Base-by-base conservation (phyloP, 2,797 vertebrate genomes). In the Mormyrus hasselquistii region DNA sequence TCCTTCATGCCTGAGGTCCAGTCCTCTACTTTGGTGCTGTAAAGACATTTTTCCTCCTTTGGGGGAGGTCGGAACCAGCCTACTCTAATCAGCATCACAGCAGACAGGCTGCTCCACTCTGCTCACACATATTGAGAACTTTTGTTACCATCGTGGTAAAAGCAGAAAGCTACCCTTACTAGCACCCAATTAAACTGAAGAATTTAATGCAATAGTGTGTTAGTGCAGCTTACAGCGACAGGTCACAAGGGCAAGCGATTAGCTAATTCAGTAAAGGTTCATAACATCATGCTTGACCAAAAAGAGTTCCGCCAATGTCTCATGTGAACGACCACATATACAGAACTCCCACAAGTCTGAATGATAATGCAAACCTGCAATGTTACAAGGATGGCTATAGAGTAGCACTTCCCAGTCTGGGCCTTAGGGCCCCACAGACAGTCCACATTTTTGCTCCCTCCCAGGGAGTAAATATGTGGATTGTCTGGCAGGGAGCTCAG, bases 1-100 rank as follows among this genome's bases (percentile, higher is more conserved):
- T 57, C 50, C 14, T 57, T 86, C 85, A 53, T 55, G 85, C 85
- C 85, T 34, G 85, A 86, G 85, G 85, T 86, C 85, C 52, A 55
- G 22, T 57, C 6, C 52, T 57, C 52, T 52, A 57, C 52, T 57
- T 55, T 57, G 19, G 49, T 19, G 85, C 52, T 86, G 22, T 57
- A 53, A 55, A 57, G 85, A 57, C 14, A 41, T 86, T 19, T 57
- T 41, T 86, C 49, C 49, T 38, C 12, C 85, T 14, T 86, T 57
- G 50, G 52, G 29, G 29, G 29, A 14, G 47, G 41, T 29, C 2
- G 19, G 44, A 29, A 50, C 12, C 52, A 57, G 52, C 12, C 29
- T 38, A 55, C 12, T 86, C 52, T 57, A n/a, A 86, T 55, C 85
- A 86, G 85, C 52, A 86, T 55, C 49, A 57, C 50, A 55, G 29